Conservation (phyloP, 2,888 invertebrate genomes). For the Drosophila borealis region DNA sequence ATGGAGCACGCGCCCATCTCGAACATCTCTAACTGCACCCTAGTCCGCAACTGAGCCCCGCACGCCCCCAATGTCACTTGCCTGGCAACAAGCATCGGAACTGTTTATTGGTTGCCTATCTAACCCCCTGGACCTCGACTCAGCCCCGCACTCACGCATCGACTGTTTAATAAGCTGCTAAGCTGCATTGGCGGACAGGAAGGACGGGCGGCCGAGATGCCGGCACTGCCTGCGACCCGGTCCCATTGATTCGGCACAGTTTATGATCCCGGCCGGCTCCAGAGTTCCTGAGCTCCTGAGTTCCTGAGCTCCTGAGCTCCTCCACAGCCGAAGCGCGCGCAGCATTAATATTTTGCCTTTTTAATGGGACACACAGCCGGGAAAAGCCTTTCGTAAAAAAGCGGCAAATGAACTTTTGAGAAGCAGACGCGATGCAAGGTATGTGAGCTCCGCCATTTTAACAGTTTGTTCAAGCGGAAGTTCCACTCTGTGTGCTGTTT, state of each 20-base stretch:
- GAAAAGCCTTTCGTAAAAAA: background rate
- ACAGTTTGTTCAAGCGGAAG: background rate
- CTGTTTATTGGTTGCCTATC: slow-evolving; percentile 19
- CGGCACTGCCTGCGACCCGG: slow-evolving; percentile 8
- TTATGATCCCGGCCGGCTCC: slow-evolving; percentile 39
- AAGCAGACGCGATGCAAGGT: background rate
- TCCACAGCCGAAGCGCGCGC: background rate
- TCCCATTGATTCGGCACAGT: slow-evolving; percentile 43
- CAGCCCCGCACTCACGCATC: background rate
- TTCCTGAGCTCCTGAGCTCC: background rate
- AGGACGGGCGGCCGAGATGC: slow-evolving; percentile 2
- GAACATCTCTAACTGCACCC: slow-evolving; percentile 2
- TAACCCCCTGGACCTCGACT: background rate
- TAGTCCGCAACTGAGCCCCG: slow-evolving; percentile 23
- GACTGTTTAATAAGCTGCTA: slow-evolving; percentile 54
- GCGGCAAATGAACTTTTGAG: slow-evolving; percentile 10
- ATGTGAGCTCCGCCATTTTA: background rate
- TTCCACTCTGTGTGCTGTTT: too few species aligned
- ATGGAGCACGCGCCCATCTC: background rate
- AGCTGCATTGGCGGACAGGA: slow-evolving; percentile 30
- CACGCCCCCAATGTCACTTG: slow-evolving; percentile 37
- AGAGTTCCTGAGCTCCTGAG: background rate
- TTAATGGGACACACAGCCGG: slow-evolving; percentile 22
- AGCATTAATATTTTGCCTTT: slow-evolving; percentile 11
- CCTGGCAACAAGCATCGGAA: slow-evolving; percentile 3